Conservation (phyloP, 2,113 vertebrate species). For the Hymenochirus boettgeri region DNA sequence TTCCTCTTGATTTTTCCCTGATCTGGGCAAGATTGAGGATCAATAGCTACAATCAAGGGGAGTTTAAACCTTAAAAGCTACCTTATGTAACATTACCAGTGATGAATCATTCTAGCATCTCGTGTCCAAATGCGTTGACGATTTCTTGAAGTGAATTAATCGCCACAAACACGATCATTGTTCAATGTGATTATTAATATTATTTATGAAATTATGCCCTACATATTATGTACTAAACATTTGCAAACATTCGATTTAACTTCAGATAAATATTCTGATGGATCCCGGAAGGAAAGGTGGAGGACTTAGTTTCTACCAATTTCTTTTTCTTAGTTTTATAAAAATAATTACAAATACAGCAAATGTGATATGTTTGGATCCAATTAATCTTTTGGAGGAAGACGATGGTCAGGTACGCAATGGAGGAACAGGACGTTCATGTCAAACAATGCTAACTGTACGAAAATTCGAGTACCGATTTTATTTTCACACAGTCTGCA, state of each 20-base stretch:
- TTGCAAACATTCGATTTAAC: background rate
- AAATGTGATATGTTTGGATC: background rate
- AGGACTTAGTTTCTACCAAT: background rate
- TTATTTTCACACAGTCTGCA: background rate
- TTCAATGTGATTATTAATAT: conserved; percentile 25
- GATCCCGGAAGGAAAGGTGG: background rate
- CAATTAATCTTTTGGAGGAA: background rate
- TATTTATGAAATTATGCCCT: conserved; percentile 8
- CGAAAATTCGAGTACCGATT: no score
- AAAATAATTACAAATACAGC: background rate
- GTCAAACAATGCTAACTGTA: background rate
- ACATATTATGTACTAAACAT: conserved; percentile 4
- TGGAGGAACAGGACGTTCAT: background rate
- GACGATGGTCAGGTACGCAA: background rate
- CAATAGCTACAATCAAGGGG: no score
- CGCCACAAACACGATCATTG: conserved; percentile 8
- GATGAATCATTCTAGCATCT: no score
- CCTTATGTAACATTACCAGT: no score
- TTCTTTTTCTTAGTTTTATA: background rate
- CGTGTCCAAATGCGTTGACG: no score
- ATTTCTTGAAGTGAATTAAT: conserved; percentile 3
- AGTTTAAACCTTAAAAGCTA: no score
- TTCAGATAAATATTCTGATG: background rate
- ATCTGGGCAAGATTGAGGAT: no score
- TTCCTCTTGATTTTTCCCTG: no score